Evolutionary conservation across 2,797 vertebrate genomes (phyloP).

Genomic region (Anguilla obscura): DNA sequence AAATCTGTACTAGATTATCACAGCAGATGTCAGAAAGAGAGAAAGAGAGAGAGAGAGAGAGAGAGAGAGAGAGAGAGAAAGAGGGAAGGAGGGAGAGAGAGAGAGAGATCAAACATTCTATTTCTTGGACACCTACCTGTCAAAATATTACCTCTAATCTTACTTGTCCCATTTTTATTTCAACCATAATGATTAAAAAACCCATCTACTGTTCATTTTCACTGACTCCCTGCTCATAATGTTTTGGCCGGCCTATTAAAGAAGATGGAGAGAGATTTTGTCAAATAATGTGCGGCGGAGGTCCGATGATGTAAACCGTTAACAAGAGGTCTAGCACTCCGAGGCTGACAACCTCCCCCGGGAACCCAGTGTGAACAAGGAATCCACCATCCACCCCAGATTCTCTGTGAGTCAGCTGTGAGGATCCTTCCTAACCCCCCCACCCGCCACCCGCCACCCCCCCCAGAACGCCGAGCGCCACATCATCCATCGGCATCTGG

Average conservation of each 20-base stretch:
- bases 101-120: conserved; percentile 20
- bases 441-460: conserved; percentile 45
- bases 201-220: conserved; percentile 48
- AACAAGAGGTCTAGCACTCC: conserved; percentile 52
- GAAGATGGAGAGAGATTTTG: conserved; percentile 36
- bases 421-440: not conserved
- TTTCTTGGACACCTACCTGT: conserved; percentile 37
- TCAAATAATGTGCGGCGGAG: conserved; percentile 49
- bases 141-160: conserved; percentile 43
- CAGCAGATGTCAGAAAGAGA: conserved; percentile 24
- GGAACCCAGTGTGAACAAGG: conserved; percentile 60
- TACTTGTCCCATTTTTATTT: conserved; percentile 47
- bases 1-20: not conserved
- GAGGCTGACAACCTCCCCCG: conserved; percentile 55
- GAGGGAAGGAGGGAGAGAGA: conserved; percentile 43
- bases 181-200: conserved; percentile 47
- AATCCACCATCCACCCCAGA: conserved; percentile 54
- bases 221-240: not conserved
- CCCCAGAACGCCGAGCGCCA: conserved; percentile 45
- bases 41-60: conserved; percentile 24
- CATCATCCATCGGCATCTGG: conserved; percentile 57
- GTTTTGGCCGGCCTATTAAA: conserved; percentile 43
- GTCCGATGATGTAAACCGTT: conserved; percentile 55
- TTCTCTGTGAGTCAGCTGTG: conserved; percentile 11
- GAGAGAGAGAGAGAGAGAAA: conserved; percentile 15